Conservation (phyloP, 2,113 vertebrate genomes). For the Carollia perspicillata region DNA sequence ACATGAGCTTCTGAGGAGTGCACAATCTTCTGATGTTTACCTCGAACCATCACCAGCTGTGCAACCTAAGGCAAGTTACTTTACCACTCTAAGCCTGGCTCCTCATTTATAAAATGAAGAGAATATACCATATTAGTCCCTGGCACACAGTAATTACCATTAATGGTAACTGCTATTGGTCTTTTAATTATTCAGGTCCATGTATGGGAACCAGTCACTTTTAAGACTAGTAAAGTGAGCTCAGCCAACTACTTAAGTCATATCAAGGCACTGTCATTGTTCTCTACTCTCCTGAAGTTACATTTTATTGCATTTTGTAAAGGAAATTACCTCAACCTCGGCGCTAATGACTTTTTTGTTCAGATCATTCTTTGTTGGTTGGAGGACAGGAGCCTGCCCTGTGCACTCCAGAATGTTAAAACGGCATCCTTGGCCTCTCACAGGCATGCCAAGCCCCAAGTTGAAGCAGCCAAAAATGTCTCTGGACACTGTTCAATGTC, state of each 20-base stretch:
- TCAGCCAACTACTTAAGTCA: slow-evolving; percentile 16
- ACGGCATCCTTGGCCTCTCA: neutral
- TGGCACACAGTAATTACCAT: neutral
- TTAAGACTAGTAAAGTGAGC: slow-evolving; percentile 27
- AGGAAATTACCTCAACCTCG: slow-evolving; percentile 51
- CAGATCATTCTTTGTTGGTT: neutral
- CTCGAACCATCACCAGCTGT: neutral
- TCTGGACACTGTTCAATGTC: neutral
- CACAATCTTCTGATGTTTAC: neutral
- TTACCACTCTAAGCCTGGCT: neutral
- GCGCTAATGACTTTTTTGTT: neutral
- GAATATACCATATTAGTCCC: neutral
- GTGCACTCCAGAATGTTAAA: neutral
- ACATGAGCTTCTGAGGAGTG: neutral
- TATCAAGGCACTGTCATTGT: neutral
- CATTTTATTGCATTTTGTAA: neutral
- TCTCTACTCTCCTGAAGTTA: slow-evolving; percentile 26
- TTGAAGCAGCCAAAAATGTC: neutral
- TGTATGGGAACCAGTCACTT: neutral
- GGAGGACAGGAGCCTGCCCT: neutral
- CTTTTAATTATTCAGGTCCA: neutral
- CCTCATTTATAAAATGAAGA: neutral
- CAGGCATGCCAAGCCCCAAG: neutral
- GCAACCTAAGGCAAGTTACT: neutral
- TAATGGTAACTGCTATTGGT: neutral